Evolutionary conservation across 2,888 invertebrate genomes (phyloP).

Genomic region (Alloplasta piceator): DNA sequence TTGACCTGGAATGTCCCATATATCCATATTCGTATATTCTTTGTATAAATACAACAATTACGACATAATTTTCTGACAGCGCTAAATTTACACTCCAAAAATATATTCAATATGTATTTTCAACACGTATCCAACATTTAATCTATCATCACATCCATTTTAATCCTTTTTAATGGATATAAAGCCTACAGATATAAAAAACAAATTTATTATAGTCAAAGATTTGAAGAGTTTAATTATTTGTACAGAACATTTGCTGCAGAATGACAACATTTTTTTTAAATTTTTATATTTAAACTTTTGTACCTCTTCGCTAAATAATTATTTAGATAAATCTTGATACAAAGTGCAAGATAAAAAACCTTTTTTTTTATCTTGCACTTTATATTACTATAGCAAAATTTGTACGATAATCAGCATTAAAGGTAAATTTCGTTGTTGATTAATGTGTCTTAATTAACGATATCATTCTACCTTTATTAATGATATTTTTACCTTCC

Average conservation of each 20-base stretch:
- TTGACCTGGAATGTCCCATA: too few relatives aligned
- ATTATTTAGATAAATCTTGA: too few relatives aligned
- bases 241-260: too few relatives aligned
- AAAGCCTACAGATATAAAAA: background rate
- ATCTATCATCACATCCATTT: constrained; percentile 13
- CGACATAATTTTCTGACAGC: background rate
- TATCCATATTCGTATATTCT: constrained; percentile 29
- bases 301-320: too few relatives aligned
- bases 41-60: constrained; percentile 49
- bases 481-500: constrained; percentile 9
- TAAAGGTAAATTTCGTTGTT: constrained; percentile 27
- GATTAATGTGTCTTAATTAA: background rate
- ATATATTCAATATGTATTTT: constrained; percentile 36
- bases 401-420: constrained; percentile 44
- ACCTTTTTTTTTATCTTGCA: too few relatives aligned
- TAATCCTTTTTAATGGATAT: background rate
- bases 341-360: too few relatives aligned
- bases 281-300: too few relatives aligned
- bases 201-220: too few relatives aligned
- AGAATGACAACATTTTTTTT: too few relatives aligned
- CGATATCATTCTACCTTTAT: background rate
- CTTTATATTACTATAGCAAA: background rate
- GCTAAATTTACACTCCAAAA: constrained; percentile 46
- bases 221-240: too few relatives aligned
- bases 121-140: background rate